phyloP scores from a whole-genome alignment of 2,113 vertebrate species.

The Canis aureus region DNA sequence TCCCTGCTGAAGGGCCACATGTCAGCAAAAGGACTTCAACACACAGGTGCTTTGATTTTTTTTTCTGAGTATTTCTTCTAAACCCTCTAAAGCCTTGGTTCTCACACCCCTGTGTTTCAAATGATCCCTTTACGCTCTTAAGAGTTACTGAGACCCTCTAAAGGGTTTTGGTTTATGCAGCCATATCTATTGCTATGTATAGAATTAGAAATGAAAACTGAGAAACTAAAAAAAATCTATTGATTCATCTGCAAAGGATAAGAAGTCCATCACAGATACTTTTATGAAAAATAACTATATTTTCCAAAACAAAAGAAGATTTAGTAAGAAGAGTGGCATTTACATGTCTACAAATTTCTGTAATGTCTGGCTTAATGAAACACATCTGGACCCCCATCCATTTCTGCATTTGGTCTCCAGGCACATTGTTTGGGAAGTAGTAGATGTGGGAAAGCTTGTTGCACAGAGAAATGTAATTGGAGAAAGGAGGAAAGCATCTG shows the following conservation, averaged over 20 bases:
- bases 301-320: slow-evolving; percentile 41
- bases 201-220: background rate
- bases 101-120: background rate
- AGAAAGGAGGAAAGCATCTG: background rate
- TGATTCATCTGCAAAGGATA: background rate
- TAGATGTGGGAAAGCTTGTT: background rate
- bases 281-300: background rate
- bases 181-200: background rate
- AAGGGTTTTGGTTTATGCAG: background rate
- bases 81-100: background rate
- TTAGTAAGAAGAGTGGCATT: background rate
- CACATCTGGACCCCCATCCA: background rate
- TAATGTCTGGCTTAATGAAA: background rate
- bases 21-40: background rate
- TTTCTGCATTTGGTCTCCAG: background rate
- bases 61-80: background rate
- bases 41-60: background rate
- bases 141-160: background rate
- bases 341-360: background rate
- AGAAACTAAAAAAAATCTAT: background rate
- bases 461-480: background rate
- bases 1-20: background rate
- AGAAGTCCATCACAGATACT: background rate
- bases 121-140: background rate
- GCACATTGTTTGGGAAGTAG: background rate